phyloP scores from a whole-genome alignment of 1,140 invertebrate genomes.

The Drosophila bifasciata region DNA sequence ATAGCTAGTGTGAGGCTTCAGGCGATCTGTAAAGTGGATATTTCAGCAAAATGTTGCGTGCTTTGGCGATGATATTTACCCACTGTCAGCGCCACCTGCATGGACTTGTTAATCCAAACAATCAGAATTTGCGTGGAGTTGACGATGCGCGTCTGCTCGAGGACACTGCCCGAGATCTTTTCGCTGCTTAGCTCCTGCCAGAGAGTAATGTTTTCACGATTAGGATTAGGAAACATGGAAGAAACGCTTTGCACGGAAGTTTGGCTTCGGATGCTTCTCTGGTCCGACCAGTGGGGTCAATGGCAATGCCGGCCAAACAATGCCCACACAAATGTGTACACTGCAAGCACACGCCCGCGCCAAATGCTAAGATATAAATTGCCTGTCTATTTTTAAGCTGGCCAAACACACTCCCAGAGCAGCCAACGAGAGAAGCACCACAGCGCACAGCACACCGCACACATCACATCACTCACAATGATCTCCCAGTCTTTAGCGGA shows the following conservation, averaged over 20 bases:
- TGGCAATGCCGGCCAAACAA: constrained; percentile 74
- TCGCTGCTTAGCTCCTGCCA: constrained; percentile 84
- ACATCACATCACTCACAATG: constrained; percentile 70
- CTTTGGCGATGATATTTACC: constrained; percentile 73
- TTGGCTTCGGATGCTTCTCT: constrained; percentile 3
- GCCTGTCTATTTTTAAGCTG: constrained; percentile 57
- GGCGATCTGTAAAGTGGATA: constrained; percentile 55
- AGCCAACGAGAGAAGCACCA: constrained; percentile 31
- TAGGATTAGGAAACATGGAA: not conserved
- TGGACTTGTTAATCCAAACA: constrained; percentile 85
- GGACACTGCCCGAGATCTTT: constrained; percentile 84
- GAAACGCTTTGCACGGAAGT: not conserved
- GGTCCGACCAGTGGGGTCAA: constrained; percentile 57
- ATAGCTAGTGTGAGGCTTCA: constrained; percentile 72
- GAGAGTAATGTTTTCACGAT: not conserved
- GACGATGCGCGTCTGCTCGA: constrained; percentile 85
- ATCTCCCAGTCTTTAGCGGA: constrained; percentile 84
- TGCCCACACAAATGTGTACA: constrained; percentile 60
- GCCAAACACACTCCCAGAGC: not conserved
- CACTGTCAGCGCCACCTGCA: constrained; percentile 84
- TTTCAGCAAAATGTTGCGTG: not conserved
- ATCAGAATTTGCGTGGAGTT: constrained; percentile 84
- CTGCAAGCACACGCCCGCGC: constrained; percentile 61
- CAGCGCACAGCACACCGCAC: not conserved
- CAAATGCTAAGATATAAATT: constrained; percentile 76